phyloP scores from a whole-genome alignment of 2,888 invertebrate genomes.

The Eupithecia abbreviata region DNA sequence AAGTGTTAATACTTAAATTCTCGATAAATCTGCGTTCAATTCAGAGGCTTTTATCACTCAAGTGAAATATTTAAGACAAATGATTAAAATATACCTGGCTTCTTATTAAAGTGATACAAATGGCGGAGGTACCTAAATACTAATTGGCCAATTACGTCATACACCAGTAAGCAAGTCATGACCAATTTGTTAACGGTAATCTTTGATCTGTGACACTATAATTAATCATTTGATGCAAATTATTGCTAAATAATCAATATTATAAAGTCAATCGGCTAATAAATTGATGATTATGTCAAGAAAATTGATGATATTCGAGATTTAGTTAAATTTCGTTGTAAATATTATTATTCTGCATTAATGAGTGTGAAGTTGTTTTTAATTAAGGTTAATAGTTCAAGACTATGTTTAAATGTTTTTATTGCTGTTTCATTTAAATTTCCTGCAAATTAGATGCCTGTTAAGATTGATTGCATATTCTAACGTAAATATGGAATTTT shows the following conservation, averaged over 20 bases:
- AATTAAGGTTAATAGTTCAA: constrained; percentile 27
- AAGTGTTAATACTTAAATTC: too few species aligned
- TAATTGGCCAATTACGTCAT: background rate
- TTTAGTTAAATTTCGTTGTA: constrained; percentile 21
- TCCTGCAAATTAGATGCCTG: constrained; percentile 7
- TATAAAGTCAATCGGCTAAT: constrained; percentile 40
- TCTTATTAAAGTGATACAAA: background rate
- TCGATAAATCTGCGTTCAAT: background rate
- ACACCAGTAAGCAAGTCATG: constrained; percentile 12
- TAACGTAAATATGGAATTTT: background rate
- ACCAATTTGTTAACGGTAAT: constrained; percentile 27
- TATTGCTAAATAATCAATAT: constrained; percentile 37
- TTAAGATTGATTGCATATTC: constrained; percentile 9
- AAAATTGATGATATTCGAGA: constrained; percentile 34
- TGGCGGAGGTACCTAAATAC: background rate
- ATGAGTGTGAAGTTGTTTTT: constrained; percentile 11
- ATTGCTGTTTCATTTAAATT: constrained; percentile 18
- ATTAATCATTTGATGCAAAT: constrained; percentile 41
- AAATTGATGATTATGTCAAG: constrained; percentile 45
- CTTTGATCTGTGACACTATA: constrained; percentile 37
- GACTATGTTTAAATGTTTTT: constrained; percentile 30
- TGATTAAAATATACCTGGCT: background rate
- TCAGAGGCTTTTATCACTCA: background rate
- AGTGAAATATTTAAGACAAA: background rate
- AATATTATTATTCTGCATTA: constrained; percentile 9